These are phyloP conservation scores for Silurus lanzhouensis DNA, from an alignment of 2,797 vertebrate species.

Conservation along the genomic window DNA sequence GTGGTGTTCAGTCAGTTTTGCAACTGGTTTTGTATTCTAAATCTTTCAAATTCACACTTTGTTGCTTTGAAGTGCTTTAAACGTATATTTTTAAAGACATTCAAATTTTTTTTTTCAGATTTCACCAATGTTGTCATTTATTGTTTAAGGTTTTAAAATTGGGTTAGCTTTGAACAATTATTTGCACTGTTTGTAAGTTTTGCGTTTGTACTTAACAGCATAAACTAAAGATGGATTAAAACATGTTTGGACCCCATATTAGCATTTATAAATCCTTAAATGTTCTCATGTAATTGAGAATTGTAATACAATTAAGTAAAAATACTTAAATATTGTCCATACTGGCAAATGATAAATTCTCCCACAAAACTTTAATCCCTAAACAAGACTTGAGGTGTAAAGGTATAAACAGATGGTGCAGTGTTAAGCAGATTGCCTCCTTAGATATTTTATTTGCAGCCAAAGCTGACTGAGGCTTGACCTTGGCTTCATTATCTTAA, in stretches of 20 bases:
- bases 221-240: not conserved
- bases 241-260: not conserved
- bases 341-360: not conserved
- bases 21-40: not conserved
- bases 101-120: not conserved
- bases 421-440: not conserved
- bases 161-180: too few relatives aligned
- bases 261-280: not conserved
- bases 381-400: too few relatives aligned
- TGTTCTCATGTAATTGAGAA: not conserved
- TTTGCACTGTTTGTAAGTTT: not conserved
- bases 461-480: not conserved
- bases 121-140: not conserved
- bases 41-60: not conserved
- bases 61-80: not conserved
- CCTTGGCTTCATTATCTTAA: not conserved
- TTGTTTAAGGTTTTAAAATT: not conserved
- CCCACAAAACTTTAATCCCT: not conserved
- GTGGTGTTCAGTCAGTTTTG: not conserved
- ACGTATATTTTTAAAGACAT: not conserved
- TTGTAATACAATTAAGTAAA: not conserved
- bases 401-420: not conserved
- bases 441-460: not conserved
- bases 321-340: not conserved
- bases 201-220: not conserved